Percentiles rank a stretch among this genome's conserved stretches.
phyloP scores from a whole-genome alignment of 2,113 vertebrate species.

The Paratilapia polleni region DNA sequence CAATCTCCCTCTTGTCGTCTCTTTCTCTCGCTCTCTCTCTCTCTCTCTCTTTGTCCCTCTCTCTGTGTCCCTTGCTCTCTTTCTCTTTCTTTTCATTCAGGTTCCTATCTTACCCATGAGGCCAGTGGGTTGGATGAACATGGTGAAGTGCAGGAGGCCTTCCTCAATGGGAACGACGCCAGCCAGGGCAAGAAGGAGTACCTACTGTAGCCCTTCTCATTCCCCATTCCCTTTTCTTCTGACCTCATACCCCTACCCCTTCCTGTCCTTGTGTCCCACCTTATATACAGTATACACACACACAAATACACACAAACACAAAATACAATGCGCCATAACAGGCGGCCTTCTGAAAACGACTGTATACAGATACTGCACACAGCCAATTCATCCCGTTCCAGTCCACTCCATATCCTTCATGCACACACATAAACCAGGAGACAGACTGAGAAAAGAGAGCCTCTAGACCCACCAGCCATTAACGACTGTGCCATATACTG shows the following conservation, averaged over 20 bases:
- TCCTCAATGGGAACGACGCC: constrained; percentile 91
- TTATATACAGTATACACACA: constrained; percentile 66
- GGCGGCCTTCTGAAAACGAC: constrained; percentile 76
- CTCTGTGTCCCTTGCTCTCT: constrained; percentile 3
- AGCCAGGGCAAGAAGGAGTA: constrained; percentile 95
- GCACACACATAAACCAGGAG: constrained; percentile 3
- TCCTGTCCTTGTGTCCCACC: constrained; percentile 38
- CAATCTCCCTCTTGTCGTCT: constrained; percentile 49
- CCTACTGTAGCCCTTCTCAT: constrained; percentile 85
- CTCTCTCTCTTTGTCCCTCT: constrained; percentile 13
- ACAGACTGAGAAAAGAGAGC: constrained; percentile 54
- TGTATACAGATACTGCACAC: constrained; percentile 71
- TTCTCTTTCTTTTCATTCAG: constrained; percentile 66
- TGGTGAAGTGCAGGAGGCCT: constrained; percentile 92
- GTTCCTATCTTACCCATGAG: constrained; percentile 94
- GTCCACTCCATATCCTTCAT: constrained; percentile 44
- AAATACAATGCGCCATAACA: constrained; percentile 59
- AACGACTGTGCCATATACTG: constrained; percentile 68
- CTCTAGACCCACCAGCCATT: constrained; percentile 67
- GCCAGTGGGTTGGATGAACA: constrained; percentile 93
- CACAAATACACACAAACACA: constrained; percentile 31
- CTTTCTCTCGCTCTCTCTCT: constrained; percentile 37
- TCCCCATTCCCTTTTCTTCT: constrained; percentile 49
- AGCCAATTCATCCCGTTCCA: constrained; percentile 52
- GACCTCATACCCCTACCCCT: constrained; percentile 56